Percentiles rank a stretch among this genome's conserved stretches.
Evolutionary conservation across 2,113 vertebrate species (phyloP).

Genomic region (Spea bombifrons): DNA sequence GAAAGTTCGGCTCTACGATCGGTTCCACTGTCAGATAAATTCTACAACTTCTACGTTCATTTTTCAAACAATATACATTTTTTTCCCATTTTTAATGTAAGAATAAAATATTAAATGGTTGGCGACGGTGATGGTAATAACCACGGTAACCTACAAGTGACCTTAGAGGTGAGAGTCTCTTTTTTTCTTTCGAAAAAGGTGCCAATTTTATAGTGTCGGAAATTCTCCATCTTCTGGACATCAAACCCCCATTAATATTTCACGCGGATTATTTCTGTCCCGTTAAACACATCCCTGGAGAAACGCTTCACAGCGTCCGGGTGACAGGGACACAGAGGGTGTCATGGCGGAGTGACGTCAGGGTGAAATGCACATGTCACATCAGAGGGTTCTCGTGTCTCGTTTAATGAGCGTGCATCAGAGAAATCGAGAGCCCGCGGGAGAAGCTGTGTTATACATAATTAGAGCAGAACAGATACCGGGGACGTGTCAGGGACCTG

Average conservation of each 20-base stretch:
- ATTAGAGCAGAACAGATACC: conserved; percentile 18
- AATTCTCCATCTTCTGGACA: conserved; percentile 15
- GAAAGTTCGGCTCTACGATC: too few species aligned
- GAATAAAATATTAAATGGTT: too few species aligned
- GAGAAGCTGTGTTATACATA: conserved; percentile 3
- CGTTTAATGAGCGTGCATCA: conserved; percentile 11
- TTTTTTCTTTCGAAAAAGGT: background rate
- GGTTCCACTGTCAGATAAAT: too few species aligned
- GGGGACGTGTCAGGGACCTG: background rate
- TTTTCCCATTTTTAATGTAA: background rate
- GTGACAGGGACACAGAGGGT: conserved; percentile 27
- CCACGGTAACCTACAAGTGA: background rate
- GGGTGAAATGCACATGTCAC: background rate
- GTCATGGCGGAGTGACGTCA: conserved; percentile 29
- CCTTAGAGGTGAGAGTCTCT: background rate
- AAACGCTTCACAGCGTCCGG: conserved; percentile 12
- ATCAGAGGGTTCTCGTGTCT: conserved; percentile 4
- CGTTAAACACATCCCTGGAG: conserved; percentile 23
- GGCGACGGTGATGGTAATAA: background rate
- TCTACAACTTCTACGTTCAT: too few species aligned
- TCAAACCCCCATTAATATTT: conserved; percentile 37
- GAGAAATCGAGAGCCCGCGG: background rate
- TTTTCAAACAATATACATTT: too few species aligned
- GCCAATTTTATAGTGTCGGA: background rate
- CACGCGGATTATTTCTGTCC: conserved; percentile 30